phyloP scores from a whole-genome alignment of 2,113 vertebrate species.

The Ophthalmolycus amberensis region DNA sequence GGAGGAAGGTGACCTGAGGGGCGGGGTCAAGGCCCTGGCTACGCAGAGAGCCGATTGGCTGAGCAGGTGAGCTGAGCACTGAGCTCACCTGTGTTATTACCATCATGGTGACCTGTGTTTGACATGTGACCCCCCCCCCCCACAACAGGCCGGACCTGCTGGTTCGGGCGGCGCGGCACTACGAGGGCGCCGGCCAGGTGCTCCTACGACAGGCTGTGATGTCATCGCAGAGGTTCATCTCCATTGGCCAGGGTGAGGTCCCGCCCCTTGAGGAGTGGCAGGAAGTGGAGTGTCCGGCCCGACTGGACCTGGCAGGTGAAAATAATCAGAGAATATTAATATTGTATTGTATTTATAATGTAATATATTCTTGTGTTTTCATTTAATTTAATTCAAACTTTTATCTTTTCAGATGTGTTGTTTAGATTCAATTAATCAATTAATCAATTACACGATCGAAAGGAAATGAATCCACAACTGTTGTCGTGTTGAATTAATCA shows the following conservation, averaged over 20 bases:
- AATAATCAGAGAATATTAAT: neutral
- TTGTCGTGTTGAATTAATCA: too few relatives aligned
- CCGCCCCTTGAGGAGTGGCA: slow-evolving; percentile 88
- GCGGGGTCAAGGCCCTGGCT: slow-evolving; percentile 85
- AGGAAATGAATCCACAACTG: too few relatives aligned
- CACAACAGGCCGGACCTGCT: slow-evolving; percentile 87
- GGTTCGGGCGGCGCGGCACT: slow-evolving; percentile 93
- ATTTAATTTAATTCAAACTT: too few relatives aligned
- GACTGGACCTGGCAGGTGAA: slow-evolving; percentile 93
- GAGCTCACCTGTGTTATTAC: too few relatives aligned
- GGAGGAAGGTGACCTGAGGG: slow-evolving; percentile 84
- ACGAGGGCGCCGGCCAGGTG: slow-evolving; percentile 93
- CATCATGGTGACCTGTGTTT: neutral
- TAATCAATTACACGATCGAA: too few relatives aligned
- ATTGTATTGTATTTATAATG: neutral
- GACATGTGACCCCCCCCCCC: neutral
- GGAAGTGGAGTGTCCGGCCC: slow-evolving; percentile 88
- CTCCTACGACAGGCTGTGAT: slow-evolving; percentile 91
- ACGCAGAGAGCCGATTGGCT: slow-evolving; percentile 88
- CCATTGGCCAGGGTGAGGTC: slow-evolving; percentile 66
- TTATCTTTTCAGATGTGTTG: too few relatives aligned
- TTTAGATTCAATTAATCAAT: too few relatives aligned
- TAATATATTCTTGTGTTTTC: too few relatives aligned
- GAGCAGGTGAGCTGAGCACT: slow-evolving; percentile 82
- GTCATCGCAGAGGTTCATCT: slow-evolving; percentile 88